Base-by-base conservation (phyloP, 2,797 vertebrate genomes). In the Takifugu ocellatus region DNA sequence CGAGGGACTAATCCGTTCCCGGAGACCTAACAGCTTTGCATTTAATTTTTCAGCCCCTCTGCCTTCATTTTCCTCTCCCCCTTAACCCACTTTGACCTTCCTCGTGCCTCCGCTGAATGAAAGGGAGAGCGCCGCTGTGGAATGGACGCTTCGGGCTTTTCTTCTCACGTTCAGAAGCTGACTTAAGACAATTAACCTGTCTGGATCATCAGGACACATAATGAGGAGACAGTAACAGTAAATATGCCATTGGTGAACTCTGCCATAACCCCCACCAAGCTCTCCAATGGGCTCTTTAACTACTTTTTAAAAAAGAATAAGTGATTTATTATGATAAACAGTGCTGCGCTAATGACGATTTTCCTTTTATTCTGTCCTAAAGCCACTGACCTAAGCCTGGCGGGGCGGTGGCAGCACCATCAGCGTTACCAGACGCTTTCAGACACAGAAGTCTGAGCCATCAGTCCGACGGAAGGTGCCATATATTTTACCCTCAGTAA, bases 1-100 rank as follows among this genome's bases (percentile, higher is more conserved):
- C 61, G 46, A 54, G 27, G 46, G 68, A 73, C 58, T 75, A 85
- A 89, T 83, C 85, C 77, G 53, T 42, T 70, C 51, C 46, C 76
- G 70, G 75, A 84, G 72, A 84, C 67, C 52, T 56, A 61, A 46
- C 63, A 78, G 83, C 78, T 87, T 87, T 83, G 69, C 83, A 79
- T 88, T 83, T 43, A 12, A 81, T 64, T 82, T 77, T 74, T 79
- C 73, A 75, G 59, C 68, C 62, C 49, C 42, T 78, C 67, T 71
- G 61, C 61, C 64, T 64, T 61, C 66, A 56, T 75, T 64, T 67
- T 58, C 52, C 50, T 31, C 56, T 70, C 55, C 51, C 21, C 59
- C 15, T 43, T 70, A 76, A 69, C 65, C 68, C 65, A 70, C 39
- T 78, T 77, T 60, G 39, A 59, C 31, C n/a, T 61, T 63, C 50